phyloP scores from a whole-genome alignment of 2,797 vertebrate species.

The Tragelaphus eurycerus region DNA sequence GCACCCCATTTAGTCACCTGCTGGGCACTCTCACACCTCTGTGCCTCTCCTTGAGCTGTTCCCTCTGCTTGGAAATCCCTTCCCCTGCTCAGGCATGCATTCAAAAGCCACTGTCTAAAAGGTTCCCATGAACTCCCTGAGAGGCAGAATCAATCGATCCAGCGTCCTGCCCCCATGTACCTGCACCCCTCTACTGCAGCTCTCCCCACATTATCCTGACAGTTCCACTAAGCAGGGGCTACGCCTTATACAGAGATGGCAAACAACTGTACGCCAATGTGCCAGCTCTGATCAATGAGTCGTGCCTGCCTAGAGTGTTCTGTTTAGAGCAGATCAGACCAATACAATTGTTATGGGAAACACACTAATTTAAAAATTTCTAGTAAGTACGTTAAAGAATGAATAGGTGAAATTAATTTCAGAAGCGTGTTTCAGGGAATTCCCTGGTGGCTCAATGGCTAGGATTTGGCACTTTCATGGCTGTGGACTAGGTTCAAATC shows the following conservation, averaged over 20 bases:
- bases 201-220: rapidly evolving
- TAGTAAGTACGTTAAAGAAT: neutral
- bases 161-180: rapidly evolving
- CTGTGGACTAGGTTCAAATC: neutral
- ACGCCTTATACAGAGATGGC: neutral
- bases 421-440: neutral
- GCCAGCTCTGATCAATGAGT: neutral
- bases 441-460: neutral
- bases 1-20: neutral
- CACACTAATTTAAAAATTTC: neutral
- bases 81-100: neutral
- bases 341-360: neutral
- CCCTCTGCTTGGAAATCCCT: neutral
- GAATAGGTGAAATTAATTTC: neutral
- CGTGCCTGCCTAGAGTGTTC: neutral
- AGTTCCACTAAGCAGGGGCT: neutral
- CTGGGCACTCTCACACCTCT: neutral
- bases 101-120: neutral
- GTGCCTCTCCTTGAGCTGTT: neutral
- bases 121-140: neutral
- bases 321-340: neutral
- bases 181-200: rapidly evolving
- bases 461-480: neutral
- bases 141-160: neutral
- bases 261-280: rapidly evolving